Conservation (phyloP, 2,888 invertebrate species). For the Dolomedes plantarius region DNA sequence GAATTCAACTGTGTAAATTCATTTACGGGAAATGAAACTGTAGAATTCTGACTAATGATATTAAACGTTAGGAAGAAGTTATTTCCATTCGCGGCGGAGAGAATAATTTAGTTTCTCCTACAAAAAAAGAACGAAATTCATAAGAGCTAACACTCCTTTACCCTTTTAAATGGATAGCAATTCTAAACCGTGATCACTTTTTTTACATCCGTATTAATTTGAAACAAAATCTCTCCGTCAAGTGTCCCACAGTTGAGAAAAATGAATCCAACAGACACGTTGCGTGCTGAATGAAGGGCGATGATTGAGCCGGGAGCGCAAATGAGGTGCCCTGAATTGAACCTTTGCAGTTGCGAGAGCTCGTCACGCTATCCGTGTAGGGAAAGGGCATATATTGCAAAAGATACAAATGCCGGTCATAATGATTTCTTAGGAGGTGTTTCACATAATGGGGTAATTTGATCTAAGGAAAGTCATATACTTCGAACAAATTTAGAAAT, state of each 20-base stretch:
- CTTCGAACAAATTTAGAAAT: too few species aligned
- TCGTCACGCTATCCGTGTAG: slow-evolving; percentile 33
- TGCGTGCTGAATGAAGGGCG: slow-evolving; percentile 22
- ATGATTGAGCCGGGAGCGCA: slow-evolving; percentile 43
- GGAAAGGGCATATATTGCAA: slow-evolving; percentile 1
- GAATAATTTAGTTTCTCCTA: not conserved
- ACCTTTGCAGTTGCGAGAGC: slow-evolving; percentile 17
- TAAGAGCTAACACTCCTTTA: slow-evolving; percentile 1
- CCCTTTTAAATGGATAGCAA: not conserved
- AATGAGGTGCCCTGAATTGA: slow-evolving; percentile 40
- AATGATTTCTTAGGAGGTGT: too few species aligned
- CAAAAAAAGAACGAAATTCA: slow-evolving; percentile 2
- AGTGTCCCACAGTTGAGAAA: not conserved
- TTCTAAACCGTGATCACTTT: not conserved
- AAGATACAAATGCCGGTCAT: too few species aligned
- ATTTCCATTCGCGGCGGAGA: not conserved
- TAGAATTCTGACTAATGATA: not conserved
- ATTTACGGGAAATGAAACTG: not conserved
- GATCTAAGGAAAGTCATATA: too few species aligned
- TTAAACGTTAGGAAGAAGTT: not conserved
- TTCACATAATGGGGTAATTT: too few species aligned
- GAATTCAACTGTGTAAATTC: not conserved
- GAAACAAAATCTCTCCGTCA: slow-evolving; percentile 25
- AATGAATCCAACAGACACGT: not conserved
- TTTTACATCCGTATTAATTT: slow-evolving; percentile 19